These are phyloP conservation scores for Nyctibius grandis DNA, from an alignment of 2,797 vertebrate genomes.

Conservation along the genomic window DNA sequence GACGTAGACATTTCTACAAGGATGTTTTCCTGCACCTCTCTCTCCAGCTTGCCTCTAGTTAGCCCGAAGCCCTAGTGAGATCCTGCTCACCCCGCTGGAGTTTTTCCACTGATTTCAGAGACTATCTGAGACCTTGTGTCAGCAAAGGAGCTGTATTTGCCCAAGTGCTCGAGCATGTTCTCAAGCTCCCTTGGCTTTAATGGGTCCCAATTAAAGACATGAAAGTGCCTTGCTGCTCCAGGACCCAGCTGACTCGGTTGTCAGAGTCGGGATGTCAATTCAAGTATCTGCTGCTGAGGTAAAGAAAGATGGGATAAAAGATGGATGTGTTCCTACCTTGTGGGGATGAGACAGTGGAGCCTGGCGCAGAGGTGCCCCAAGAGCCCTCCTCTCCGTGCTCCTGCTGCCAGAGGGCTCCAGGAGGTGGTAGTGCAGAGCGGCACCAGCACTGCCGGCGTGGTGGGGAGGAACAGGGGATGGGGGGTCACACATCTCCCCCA, in stretches of 20 bases:
- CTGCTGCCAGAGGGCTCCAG: not conserved
- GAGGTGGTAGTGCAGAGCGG: not conserved
- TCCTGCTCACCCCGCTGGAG: not conserved
- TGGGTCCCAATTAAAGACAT: not conserved
- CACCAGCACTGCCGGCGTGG: fast-evolving
- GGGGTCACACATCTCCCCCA: not conserved
- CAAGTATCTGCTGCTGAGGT: not conserved
- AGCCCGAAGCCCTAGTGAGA: not conserved
- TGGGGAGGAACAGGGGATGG: not conserved
- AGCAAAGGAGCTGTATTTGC: not conserved
- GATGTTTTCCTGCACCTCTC: not conserved
- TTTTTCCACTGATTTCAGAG: not conserved
- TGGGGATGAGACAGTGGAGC: not conserved
- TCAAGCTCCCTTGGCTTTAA: not conserved
- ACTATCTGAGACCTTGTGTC: not conserved
- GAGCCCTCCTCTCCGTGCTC: not conserved
- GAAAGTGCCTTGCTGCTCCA: not conserved
- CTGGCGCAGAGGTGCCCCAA: not conserved
- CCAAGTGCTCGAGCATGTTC: not conserved
- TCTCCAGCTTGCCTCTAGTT: not conserved
- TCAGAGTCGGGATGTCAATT: not conserved
- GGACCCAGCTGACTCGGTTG: not conserved
- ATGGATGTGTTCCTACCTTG: not conserved
- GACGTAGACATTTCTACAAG: not conserved
- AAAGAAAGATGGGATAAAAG: not conserved